These are phyloP conservation scores for Griposia aprilina DNA, from an alignment of 2,888 invertebrate species.

Conservation along the genomic window DNA sequence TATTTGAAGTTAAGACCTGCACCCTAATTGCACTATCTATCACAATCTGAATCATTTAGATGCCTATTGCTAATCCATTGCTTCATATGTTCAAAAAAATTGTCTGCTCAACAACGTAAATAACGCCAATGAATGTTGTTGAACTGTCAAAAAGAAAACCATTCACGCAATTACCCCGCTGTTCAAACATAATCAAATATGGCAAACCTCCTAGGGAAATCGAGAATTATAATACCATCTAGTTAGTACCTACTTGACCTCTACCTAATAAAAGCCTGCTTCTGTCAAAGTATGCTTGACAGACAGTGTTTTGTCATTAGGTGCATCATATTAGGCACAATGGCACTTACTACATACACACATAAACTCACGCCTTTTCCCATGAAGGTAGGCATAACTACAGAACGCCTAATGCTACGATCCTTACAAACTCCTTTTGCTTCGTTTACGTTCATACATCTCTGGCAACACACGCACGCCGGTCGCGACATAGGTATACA, in stretches of 20 bases:
- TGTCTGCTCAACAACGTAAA: no score
- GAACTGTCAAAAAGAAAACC: no score
- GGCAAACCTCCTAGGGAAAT: not conserved
- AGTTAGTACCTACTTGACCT: not conserved
- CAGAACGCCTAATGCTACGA: not conserved
- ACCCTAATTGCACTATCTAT: no score
- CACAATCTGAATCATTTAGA: no score
- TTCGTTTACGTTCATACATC: not conserved
- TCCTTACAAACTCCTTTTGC: not conserved
- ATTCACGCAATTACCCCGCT: no score
- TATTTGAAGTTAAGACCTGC: constrained; percentile 8
- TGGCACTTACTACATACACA: no score
- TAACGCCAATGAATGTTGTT: no score
- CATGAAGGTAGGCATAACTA: not conserved
- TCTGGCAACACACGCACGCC: not conserved
- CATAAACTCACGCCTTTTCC: not conserved
- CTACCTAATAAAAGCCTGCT: not conserved
- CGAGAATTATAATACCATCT: not conserved
- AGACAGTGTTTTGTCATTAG: not conserved
- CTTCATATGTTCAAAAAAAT: no score
- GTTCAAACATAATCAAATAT: not conserved
- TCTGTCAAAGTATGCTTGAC: not conserved
- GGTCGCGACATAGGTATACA: not conserved
- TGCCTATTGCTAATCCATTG: no score
- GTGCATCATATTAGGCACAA: not conserved